phyloP scores from a whole-genome alignment of 2,888 invertebrate species.

The Calephelis perditalis region DNA sequence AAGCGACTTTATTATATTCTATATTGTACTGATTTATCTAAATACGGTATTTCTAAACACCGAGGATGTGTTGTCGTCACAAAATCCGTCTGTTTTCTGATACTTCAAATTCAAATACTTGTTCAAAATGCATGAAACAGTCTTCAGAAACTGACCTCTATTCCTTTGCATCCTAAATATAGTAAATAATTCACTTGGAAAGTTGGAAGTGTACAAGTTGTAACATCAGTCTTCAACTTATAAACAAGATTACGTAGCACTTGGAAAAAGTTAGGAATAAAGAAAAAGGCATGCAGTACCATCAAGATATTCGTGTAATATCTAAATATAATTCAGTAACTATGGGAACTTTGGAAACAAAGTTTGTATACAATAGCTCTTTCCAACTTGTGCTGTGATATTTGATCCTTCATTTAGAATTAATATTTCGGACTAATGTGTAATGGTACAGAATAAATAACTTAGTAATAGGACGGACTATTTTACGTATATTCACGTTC shows the following conservation, averaged over 20 bases:
- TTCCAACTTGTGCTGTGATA: not conserved
- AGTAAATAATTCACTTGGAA: conserved; percentile 4
- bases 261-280: not conserved
- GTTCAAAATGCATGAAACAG: too few relatives aligned
- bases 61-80: too few relatives aligned
- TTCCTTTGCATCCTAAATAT: not conserved
- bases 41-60: too few relatives aligned
- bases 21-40: too few relatives aligned
- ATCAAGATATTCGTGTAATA: not conserved
- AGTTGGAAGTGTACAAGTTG: not conserved
- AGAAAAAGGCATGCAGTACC: not conserved
- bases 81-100: too few relatives aligned
- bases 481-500: too few relatives aligned
- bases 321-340: conserved; percentile 1
- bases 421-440: not conserved
- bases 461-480: not conserved
- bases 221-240: conserved; percentile 7
- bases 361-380: not conserved
- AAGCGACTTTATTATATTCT: too few relatives aligned
- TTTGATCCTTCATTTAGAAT: not conserved
- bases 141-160: too few relatives aligned
- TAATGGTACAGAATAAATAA: not conserved
- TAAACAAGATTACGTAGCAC: conserved; percentile 4
- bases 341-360: not conserved
- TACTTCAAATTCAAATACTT: too few relatives aligned